These are phyloP conservation scores for Drosophila anomalata DNA, from an alignment of 2,888 invertebrate genomes.

Conservation along the genomic window DNA sequence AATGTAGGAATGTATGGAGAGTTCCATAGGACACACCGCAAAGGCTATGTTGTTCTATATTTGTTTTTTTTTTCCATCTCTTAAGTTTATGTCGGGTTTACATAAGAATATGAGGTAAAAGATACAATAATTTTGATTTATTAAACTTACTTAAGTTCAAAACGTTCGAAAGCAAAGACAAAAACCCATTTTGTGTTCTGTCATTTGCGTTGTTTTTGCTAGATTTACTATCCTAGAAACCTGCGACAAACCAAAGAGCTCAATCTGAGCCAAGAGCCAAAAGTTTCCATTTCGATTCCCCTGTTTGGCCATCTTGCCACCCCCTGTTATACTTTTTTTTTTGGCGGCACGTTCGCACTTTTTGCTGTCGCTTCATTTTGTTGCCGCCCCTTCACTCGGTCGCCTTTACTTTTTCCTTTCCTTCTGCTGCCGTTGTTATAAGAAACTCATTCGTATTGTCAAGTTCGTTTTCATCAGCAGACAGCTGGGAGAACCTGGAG, in stretches of 20 bases:
- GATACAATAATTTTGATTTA: conserved; percentile 82
- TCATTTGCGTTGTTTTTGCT: conserved; percentile 9
- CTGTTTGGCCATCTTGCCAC: conserved; percentile 1
- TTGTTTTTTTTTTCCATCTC: background rate
- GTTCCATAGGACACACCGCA: no score
- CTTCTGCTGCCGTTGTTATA: conserved; percentile 54
- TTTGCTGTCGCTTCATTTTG: conserved; percentile 78
- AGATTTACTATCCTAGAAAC: conserved; percentile 25
- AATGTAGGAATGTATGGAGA: no score
- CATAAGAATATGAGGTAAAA: conserved; percentile 51
- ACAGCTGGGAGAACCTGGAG: conserved; percentile 40
- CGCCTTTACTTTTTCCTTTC: conserved; percentile 17
- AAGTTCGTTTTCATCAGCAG: conserved; percentile 77
- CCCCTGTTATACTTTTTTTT: background rate
- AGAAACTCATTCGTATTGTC: conserved; percentile 78
- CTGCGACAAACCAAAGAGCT: conserved; percentile 32
- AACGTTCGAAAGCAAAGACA: conserved; percentile 16
- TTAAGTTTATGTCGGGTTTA: background rate
- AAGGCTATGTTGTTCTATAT: no score
- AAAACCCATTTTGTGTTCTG: conserved; percentile 24
- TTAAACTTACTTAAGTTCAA: conserved; percentile 61
- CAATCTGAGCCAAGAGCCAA: conserved; percentile 43
- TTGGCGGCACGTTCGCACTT: conserved; percentile 71
- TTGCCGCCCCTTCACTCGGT: conserved; percentile 50
- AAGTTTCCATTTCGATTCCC: conserved; percentile 27